Evolutionary conservation across 2,888 invertebrate species (phyloP).

Genomic region (Odontothrips loti): DNA sequence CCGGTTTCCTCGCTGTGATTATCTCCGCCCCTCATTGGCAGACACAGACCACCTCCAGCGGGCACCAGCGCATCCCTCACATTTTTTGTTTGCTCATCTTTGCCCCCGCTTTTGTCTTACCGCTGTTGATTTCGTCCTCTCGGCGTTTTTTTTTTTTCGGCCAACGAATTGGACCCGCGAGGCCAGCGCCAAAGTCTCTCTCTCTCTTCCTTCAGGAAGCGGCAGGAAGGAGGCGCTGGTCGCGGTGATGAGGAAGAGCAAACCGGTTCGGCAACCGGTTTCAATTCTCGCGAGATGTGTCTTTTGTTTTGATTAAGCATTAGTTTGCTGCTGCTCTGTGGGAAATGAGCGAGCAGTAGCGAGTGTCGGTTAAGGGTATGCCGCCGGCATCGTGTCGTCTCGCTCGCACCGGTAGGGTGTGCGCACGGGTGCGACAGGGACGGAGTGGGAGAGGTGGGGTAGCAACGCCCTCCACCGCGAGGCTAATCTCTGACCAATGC

Average conservation of each 20-base stretch:
- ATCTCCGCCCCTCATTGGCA: conserved; percentile 17
- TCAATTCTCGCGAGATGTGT: conserved; percentile 22
- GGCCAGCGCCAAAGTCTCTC: background rate
- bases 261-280: conserved; percentile 8
- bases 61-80: background rate
- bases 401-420: background rate
- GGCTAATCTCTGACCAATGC: too few species aligned
- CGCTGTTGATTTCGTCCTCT: background rate
- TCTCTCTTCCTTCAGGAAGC: background rate
- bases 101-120: background rate
- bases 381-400: background rate
- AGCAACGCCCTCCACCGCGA: too few species aligned
- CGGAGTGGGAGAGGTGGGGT: too few species aligned
- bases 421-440: too few species aligned
- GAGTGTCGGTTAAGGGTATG: too few species aligned
- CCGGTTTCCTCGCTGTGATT: conserved; percentile 1
- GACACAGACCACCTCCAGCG: background rate
- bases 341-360: background rate
- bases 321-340: conserved; percentile 4
- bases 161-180: conserved; percentile 7
- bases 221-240: background rate
- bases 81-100: conserved; percentile 25
- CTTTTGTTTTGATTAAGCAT: conserved; percentile 27
- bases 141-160: background rate
- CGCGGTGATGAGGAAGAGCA: background rate